A percentile compares a stretch with the other conserved stretches of the same genome.
These are phyloP conservation scores for Mechanitis messenoides DNA, from an alignment of 2,888 invertebrate genomes.

Conservation along the genomic window DNA sequence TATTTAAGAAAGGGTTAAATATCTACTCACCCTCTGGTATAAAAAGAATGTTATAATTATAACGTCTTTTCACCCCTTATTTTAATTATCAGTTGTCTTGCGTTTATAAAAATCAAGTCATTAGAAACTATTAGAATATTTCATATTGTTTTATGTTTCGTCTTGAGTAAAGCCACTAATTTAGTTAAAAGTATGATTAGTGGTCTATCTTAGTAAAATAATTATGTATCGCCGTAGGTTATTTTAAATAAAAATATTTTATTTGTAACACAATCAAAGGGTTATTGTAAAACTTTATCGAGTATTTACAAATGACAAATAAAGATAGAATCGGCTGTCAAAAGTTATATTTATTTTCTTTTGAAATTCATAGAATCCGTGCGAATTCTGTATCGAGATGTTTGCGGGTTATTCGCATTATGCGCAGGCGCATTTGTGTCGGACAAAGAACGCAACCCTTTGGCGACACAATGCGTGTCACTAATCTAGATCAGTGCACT, in stretches of 20 bases:
- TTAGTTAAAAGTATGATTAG: conserved; percentile 67
- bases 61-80: conserved; percentile 43
- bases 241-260: conserved; percentile 7
- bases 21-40: conserved; percentile 26
- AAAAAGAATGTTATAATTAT: conserved; percentile 34
- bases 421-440: conserved; percentile 51
- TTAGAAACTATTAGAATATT: conserved; percentile 72
- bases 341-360: conserved; percentile 77
- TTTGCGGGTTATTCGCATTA: conserved; percentile 61
- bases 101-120: conserved; percentile 59
- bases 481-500: conserved; percentile 75
- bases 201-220: conserved; percentile 36
- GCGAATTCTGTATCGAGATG: conserved; percentile 69
- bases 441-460: conserved; percentile 69
- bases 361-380: conserved; percentile 72
- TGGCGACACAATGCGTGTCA: conserved; percentile 74
- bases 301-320: conserved; percentile 63
- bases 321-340: conserved; percentile 72
- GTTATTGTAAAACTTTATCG: conserved; percentile 51
- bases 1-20: conserved; percentile 17
- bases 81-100: conserved; percentile 70
- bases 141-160: conserved; percentile 51
- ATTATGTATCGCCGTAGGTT: conserved; percentile 21
- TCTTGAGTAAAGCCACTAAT: conserved; percentile 53
- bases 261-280: conserved; percentile 25